Evolutionary conservation across 2,113 vertebrate genomes (phyloP).

Genomic region (Cygnus atratus): DNA sequence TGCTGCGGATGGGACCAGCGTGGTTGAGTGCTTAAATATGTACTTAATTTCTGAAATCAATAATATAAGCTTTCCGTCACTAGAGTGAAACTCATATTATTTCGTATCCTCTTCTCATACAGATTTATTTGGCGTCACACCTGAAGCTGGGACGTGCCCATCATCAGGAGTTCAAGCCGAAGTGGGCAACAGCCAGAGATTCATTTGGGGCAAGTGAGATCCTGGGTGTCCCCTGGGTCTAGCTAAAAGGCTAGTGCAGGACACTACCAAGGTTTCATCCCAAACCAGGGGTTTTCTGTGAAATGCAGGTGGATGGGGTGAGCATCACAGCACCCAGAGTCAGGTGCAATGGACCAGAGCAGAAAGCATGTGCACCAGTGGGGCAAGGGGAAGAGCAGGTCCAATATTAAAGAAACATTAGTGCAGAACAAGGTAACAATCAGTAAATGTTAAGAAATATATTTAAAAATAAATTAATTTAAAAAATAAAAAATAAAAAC

Average conservation of each 20-base stretch:
- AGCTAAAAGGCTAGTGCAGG: background rate
- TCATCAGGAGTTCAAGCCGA: background rate
- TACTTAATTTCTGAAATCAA: too few species aligned
- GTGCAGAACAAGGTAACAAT: background rate
- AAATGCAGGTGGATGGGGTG: background rate
- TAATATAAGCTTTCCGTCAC: accelerated
- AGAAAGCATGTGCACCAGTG: background rate
- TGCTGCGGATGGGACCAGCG: background rate
- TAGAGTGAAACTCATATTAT: background rate
- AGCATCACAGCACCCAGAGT: background rate
- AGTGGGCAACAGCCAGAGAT: background rate
- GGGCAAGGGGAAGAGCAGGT: background rate
- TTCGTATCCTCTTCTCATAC: background rate
- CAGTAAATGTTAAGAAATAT: background rate
- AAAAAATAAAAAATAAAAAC: too few species aligned
- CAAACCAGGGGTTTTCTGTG: background rate
- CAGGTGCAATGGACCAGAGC: too few species aligned
- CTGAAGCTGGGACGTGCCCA: accelerated
- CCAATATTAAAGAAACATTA: background rate
- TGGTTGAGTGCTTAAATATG: too few species aligned
- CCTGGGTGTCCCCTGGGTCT: background rate
- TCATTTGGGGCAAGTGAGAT: background rate
- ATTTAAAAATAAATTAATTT: too few species aligned
- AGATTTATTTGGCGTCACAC: background rate
- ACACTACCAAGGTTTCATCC: background rate